A percentile compares a stretch with the other conserved stretches of the same genome.
Evolutionary conservation across 2,888 invertebrate genomes (phyloP).

Genomic region (Anthophora plumipes): DNA sequence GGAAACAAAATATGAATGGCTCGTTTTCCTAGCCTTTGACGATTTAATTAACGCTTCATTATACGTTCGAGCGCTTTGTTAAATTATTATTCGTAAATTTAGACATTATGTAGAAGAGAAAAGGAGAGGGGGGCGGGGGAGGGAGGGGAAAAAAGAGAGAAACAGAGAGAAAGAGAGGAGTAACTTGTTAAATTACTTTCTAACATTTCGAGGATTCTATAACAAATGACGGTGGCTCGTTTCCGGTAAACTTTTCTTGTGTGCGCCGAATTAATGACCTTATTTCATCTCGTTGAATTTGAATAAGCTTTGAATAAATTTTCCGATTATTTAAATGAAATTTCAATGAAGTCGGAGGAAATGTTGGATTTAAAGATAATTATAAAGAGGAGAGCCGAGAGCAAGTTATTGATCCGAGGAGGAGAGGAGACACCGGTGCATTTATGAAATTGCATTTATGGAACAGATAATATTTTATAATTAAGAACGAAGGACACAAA

Average conservation of each 20-base stretch:
- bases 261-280: constrained; percentile 41
- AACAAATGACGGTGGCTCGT: constrained; percentile 34
- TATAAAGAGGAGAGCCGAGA: constrained; percentile 39
- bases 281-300: constrained; percentile 50
- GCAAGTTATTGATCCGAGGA: constrained; percentile 53
- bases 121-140: too few species aligned
- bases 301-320: constrained; percentile 59
- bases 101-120: not conserved
- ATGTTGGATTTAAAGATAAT: constrained; percentile 57
- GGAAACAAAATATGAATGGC: constrained; percentile 19
- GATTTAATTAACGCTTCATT: constrained; percentile 20
- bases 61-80: not conserved
- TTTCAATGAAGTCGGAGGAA: constrained; percentile 54
- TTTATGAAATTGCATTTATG: constrained; percentile 58
- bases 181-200: constrained; percentile 46
- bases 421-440: constrained; percentile 37
- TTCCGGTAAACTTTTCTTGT: constrained; percentile 26
- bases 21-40: not conserved
- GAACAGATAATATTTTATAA: constrained; percentile 56
- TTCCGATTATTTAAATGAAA: constrained; percentile 60
- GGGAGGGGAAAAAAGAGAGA: not conserved
- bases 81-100: not conserved
- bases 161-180: not conserved
- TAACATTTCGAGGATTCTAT: constrained; percentile 15
- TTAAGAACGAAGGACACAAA: constrained; percentile 35